Conservation (phyloP, 2,113 vertebrate genomes). For the Myotis lucifugus region DNA sequence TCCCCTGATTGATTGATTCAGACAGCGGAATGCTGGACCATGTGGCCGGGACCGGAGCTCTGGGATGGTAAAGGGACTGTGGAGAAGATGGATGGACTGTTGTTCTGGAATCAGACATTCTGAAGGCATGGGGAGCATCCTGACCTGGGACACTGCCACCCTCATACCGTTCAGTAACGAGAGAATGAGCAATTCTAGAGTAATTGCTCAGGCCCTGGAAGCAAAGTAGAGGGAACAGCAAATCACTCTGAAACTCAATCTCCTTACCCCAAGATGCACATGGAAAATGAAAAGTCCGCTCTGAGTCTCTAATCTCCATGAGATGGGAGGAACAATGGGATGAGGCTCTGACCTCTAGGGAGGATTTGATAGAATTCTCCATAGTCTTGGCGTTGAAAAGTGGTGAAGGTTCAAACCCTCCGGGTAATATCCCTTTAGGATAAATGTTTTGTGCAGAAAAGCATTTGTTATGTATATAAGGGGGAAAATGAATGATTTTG, state of each 20-base stretch:
- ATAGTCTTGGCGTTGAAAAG: conserved; percentile 37
- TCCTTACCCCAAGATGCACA: conserved; percentile 4
- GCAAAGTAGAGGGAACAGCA: background rate
- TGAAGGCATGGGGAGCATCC: background rate
- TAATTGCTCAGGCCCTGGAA: background rate
- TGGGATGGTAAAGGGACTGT: background rate
- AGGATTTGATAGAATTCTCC: conserved; percentile 54
- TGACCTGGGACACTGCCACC: background rate
- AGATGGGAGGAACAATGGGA: background rate
- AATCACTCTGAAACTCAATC: conserved; percentile 30
- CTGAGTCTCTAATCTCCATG: conserved; percentile 41
- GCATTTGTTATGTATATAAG: background rate
- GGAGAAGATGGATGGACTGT: conserved; percentile 53
- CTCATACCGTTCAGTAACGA: background rate
- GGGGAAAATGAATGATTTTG: conserved; percentile 30
- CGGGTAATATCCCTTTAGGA: conserved; percentile 1
- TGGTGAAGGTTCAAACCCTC: conserved; percentile 20
- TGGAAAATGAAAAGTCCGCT: conserved; percentile 35
- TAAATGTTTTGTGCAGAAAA: conserved; percentile 22
- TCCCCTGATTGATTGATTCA: conserved; percentile 48
- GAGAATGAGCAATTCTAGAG: background rate
- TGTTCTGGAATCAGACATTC: conserved; percentile 49
- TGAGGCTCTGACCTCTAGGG: conserved; percentile 7
- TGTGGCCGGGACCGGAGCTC: conserved; percentile 7
- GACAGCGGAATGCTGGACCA: background rate